Conservation (phyloP, 2,113 vertebrate genomes). For the Aspiorhynchus laticeps region DNA sequence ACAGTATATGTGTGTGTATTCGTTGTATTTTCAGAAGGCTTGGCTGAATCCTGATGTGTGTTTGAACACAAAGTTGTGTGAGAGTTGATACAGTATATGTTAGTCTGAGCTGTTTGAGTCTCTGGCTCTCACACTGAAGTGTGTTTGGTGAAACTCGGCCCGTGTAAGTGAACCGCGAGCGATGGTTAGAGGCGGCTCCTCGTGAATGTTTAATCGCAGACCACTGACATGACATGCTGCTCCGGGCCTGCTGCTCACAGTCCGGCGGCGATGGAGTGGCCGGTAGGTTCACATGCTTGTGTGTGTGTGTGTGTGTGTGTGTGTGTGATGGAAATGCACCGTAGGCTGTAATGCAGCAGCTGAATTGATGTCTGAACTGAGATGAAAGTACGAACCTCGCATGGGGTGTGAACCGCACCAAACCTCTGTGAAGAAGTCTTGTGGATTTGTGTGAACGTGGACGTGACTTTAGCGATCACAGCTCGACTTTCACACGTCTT, state of each 20-base stretch:
- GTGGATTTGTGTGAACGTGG: neutral
- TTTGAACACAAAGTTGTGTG: too few relatives aligned
- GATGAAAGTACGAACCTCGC: neutral
- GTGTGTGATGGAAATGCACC: neutral
- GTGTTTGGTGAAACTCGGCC: neutral
- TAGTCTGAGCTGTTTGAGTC: too few relatives aligned
- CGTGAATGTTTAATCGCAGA: conserved; percentile 56
- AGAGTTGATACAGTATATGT: too few relatives aligned
- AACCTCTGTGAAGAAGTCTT: neutral
- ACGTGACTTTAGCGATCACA: too few relatives aligned
- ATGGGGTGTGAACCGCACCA: neutral
- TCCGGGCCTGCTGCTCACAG: conserved; percentile 14
- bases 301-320: conserved; percentile 7
- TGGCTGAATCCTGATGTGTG: too few relatives aligned
- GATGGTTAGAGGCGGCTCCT: neutral
- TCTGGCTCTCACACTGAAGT: neutral
- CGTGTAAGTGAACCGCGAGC: neutral
- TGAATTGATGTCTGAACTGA: conserved; percentile 1
- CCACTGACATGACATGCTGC: conserved; percentile 27
- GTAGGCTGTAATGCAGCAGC: neutral
- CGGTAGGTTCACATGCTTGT: conserved; percentile 38
- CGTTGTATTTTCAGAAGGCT: too few relatives aligned
- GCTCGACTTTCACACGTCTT: too few relatives aligned
- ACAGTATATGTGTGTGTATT: too few relatives aligned
- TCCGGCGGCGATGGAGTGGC: conserved; percentile 33